Percentiles rank a stretch among this genome's conserved stretches.
Evolutionary conservation across 2,888 invertebrate genomes (phyloP).

Genomic region (Polymixis lichenea): DNA sequence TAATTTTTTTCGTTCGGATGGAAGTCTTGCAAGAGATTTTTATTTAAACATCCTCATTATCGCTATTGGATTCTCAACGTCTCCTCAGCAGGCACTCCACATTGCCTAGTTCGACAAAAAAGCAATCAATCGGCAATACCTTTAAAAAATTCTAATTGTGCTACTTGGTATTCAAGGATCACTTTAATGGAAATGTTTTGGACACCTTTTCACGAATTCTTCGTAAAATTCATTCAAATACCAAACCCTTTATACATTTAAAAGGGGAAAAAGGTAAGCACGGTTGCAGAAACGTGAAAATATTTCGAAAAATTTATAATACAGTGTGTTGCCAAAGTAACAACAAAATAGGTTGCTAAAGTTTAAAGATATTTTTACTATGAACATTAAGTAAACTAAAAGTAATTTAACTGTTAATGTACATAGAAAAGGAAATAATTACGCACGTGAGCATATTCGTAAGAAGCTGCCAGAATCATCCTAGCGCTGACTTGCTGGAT

Average conservation of each 20-base stretch:
- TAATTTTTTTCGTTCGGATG: neutral
- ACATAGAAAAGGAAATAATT: too few species aligned
- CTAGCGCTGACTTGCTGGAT: too few species aligned
- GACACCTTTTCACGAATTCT: slow-evolving; percentile 44
- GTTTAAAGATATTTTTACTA: neutral
- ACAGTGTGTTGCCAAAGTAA: neutral
- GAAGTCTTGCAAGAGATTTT: neutral
- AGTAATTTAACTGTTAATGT: neutral
- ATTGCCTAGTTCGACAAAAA: neutral
- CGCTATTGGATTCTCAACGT: neutral
- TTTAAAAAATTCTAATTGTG: slow-evolving; percentile 39
- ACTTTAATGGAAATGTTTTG: slow-evolving; percentile 50
- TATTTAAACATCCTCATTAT: neutral
- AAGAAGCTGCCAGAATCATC: too few species aligned
- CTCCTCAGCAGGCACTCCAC: neutral
- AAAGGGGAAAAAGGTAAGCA: slow-evolving; percentile 35
- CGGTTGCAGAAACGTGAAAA: slow-evolving; percentile 33
- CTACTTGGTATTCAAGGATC: slow-evolving; percentile 51
- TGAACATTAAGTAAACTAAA: neutral
- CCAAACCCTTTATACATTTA: slow-evolving; percentile 37
- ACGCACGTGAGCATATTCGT: too few species aligned
- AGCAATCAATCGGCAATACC: slow-evolving; percentile 23
- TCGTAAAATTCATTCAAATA: slow-evolving; percentile 45
- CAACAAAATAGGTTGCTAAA: neutral
- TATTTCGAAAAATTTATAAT: slow-evolving; percentile 24